Conservation (phyloP, 2,113 vertebrate species). For the Triplophysa dalaica region DNA sequence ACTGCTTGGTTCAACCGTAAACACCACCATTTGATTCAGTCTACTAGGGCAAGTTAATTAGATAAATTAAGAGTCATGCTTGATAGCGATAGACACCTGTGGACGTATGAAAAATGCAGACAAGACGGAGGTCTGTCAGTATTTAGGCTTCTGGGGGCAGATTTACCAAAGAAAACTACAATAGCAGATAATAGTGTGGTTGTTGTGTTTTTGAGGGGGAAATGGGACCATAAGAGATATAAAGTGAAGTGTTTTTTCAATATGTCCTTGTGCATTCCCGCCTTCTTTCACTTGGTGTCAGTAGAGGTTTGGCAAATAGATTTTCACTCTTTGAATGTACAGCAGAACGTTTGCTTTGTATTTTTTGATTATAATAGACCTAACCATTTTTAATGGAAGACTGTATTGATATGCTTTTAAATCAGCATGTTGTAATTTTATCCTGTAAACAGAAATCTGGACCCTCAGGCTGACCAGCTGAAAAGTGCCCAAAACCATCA, state of each 20-base stretch:
- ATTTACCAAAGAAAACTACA: constrained; percentile 30
- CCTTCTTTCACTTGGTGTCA: constrained; percentile 49
- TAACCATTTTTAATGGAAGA: too few relatives aligned
- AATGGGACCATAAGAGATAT: neutral
- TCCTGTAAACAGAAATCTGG: too few relatives aligned
- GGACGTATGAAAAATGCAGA: constrained; percentile 1
- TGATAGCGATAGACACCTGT: constrained; percentile 31
- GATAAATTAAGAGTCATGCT: constrained; percentile 39
- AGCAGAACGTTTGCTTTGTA: neutral
- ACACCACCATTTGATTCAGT: constrained; percentile 48
- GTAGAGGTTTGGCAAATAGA: constrained; percentile 19
- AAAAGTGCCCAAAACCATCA: too few relatives aligned
- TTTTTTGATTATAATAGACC: neutral
- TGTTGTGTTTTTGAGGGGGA: constrained; percentile 27
- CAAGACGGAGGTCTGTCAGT: neutral
- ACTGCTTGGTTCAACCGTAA: constrained; percentile 42
- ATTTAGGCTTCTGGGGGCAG: constrained; percentile 20
- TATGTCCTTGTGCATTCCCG: constrained; percentile 9
- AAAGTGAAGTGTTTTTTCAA: neutral
- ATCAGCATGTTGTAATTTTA: neutral
- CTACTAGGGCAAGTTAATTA: constrained; percentile 46
- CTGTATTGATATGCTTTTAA: neutral
- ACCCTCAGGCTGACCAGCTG: too few relatives aligned
- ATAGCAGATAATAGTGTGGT: neutral
- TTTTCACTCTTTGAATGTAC: neutral